A percentile compares a stretch with the other conserved stretches of the same genome.
These are phyloP conservation scores for Argopecten irradians DNA, from an alignment of 1,140 invertebrate genomes.

Conservation along the genomic window DNA sequence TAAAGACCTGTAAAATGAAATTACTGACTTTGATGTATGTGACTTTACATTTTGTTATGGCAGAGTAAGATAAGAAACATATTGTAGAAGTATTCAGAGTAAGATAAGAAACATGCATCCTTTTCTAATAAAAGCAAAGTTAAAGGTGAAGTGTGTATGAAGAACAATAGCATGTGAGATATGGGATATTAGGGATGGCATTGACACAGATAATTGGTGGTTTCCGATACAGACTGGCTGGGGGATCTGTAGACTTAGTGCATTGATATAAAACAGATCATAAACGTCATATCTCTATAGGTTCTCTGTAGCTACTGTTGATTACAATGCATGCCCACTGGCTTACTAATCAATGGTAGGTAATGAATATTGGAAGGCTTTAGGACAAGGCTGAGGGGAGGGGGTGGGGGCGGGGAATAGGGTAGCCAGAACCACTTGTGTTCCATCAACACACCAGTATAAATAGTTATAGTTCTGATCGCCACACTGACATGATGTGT, in stretches of 20 bases:
- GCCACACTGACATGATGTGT: neutral
- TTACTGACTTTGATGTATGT: no score
- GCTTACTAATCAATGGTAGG: neutral
- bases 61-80: no score
- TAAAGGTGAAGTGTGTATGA: neutral
- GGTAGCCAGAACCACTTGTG: slow-evolving; percentile 20
- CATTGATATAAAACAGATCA: slow-evolving; percentile 14
- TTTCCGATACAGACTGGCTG: neutral
- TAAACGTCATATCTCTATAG: neutral
- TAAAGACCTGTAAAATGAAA: no score
- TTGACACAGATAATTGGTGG: neutral
- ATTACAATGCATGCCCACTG: neutral
- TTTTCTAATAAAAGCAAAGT: neutral
- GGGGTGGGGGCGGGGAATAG: neutral
- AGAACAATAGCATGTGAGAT: neutral
- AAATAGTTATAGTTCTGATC: slow-evolving; percentile 3
- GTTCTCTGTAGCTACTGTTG: neutral
- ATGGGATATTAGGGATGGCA: neutral
- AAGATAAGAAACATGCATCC: neutral
- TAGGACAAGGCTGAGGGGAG: neutral
- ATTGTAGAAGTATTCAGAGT: neutral
- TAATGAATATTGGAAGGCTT: neutral
- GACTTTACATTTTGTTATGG: no score
- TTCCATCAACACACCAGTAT: neutral
- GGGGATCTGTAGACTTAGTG: neutral